These are phyloP conservation scores for Amphibalanus amphitrite DNA, from an alignment of 1,140 invertebrate genomes.

Conservation along the genomic window DNA sequence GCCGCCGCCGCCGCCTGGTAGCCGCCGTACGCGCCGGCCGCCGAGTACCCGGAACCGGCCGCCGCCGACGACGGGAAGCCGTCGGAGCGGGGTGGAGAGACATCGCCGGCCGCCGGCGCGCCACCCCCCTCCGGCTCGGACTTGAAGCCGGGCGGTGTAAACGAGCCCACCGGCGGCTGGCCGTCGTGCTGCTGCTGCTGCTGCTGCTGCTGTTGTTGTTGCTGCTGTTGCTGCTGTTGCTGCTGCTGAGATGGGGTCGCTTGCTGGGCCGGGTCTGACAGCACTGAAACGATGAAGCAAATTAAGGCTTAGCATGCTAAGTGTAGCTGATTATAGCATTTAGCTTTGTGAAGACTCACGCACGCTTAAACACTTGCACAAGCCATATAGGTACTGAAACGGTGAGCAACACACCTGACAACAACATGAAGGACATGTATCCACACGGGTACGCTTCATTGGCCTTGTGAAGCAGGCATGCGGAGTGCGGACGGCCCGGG, in stretches of 20 bases:
- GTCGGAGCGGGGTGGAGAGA: background rate
- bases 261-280: background rate
- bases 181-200: background rate
- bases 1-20: background rate
- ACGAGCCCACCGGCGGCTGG: background rate
- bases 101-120: background rate
- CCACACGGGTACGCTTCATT: background rate
- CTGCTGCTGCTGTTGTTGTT: too few relatives aligned
- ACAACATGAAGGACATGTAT: background rate
- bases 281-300: background rate
- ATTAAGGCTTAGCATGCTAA: too few relatives aligned
- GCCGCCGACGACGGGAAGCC: background rate
- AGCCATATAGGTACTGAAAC: too few relatives aligned
- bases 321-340: too few relatives aligned
- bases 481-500: too few relatives aligned
- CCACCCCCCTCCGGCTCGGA: background rate
- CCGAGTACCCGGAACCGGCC: background rate
- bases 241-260: background rate
- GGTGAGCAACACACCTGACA: too few relatives aligned
- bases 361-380: too few relatives aligned
- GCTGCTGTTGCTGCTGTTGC: too few relatives aligned
- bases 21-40: background rate
- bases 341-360: too few relatives aligned
- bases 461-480: too few relatives aligned
- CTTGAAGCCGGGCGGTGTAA: background rate